phyloP scores from a whole-genome alignment of 2,113 vertebrate species.

The Trachemys scripta region DNA sequence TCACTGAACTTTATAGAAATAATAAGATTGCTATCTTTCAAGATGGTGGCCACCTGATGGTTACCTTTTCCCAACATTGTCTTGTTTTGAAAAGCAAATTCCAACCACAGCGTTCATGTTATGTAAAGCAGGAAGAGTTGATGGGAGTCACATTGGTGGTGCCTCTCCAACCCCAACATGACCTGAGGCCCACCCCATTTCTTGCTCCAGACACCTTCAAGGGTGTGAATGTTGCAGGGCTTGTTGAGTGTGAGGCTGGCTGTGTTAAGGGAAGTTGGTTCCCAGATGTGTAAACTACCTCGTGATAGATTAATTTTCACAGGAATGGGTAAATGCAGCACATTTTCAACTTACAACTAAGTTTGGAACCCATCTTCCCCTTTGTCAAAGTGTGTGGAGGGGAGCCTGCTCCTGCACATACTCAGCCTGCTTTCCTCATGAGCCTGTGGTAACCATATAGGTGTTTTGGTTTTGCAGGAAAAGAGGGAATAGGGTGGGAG shows the following conservation, averaged over 20 bases:
- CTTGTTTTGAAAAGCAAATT: conserved; percentile 25
- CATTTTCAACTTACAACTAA: not conserved
- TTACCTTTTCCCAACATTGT: not conserved
- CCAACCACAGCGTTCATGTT: not conserved
- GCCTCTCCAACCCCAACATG: rapidly evolving
- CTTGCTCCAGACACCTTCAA: not conserved
- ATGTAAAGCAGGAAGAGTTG: not conserved
- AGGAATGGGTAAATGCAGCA: not conserved
- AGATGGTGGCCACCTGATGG: conserved; percentile 5
- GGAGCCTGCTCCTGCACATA: rapidly evolving
- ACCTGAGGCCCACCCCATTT: not conserved
- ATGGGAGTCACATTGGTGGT: no score
- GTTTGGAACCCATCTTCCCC: not conserved
- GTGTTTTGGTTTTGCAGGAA: not conserved
- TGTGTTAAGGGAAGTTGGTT: not conserved
- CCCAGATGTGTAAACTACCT: not conserved
- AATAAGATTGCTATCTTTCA: conserved; percentile 3
- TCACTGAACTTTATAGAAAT: not conserved
- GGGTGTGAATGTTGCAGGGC: not conserved
- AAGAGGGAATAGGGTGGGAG: not conserved
- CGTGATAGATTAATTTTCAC: not conserved
- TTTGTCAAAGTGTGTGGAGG: not conserved
- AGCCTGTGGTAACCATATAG: not conserved
- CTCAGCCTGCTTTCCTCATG: not conserved
- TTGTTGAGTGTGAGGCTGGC: not conserved